phyloP scores from a whole-genome alignment of 2,888 invertebrate genomes.

The Oscheius myriophilus region DNA sequence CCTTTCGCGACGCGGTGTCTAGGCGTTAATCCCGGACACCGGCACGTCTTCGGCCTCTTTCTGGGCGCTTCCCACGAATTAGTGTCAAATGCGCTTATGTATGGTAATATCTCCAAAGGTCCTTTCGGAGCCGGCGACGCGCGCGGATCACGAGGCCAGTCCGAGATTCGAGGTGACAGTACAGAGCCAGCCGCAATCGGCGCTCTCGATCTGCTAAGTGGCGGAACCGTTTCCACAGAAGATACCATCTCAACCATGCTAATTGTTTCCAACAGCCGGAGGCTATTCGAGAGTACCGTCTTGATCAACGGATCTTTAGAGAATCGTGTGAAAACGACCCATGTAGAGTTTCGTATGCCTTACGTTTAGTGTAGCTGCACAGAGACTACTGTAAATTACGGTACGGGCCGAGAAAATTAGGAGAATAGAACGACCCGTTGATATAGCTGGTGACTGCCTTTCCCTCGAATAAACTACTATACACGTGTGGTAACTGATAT shows the following conservation, averaged over 20 bases:
- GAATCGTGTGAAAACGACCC: no score
- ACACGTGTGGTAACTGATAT: no score
- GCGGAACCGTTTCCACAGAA: slow-evolving; percentile 23
- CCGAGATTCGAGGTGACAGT: slow-evolving; percentile 28
- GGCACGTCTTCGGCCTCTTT: background rate
- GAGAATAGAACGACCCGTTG: no score
- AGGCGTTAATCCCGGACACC: background rate
- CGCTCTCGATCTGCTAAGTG: slow-evolving; percentile 18
- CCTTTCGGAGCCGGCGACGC: slow-evolving; percentile 1
- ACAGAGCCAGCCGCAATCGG: slow-evolving; percentile 25
- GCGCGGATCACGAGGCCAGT: slow-evolving; percentile 17
- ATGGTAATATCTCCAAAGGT: slow-evolving; percentile 5
- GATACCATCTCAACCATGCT: slow-evolving; percentile 23
- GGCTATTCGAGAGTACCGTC: no score
- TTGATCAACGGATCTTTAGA: no score
- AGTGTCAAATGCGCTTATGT: slow-evolving; percentile 5
- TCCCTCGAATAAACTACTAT: no score
- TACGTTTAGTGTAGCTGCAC: no score
- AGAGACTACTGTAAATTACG: no score
- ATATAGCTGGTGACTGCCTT: no score
- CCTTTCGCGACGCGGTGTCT: background rate
- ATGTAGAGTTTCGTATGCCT: no score
- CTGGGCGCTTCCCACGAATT: background rate
- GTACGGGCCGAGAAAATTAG: no score
- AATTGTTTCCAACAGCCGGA: slow-evolving; percentile 14